phyloP scores from a whole-genome alignment of 2,797 vertebrate genomes.

The Poecilia gillii region DNA sequence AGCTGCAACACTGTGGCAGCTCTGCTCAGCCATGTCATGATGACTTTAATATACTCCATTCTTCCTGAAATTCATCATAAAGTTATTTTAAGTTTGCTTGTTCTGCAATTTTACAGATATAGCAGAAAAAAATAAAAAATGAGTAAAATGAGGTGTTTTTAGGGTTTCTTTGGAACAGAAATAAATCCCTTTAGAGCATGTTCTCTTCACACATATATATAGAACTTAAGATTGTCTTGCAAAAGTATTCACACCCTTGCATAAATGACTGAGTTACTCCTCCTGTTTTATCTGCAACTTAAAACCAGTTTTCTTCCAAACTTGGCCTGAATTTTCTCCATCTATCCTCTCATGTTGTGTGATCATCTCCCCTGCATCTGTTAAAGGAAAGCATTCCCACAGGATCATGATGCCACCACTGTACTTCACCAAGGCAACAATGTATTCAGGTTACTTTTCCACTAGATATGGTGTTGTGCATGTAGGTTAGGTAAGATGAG shows the following conservation, averaged over 20 bases:
- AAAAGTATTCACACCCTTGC: not conserved
- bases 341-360: not conserved
- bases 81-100: not conserved
- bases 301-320: not conserved
- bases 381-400: not conserved
- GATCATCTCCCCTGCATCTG: not conserved
- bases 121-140: not conserved
- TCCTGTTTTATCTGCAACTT: not conserved
- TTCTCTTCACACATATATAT: not conserved
- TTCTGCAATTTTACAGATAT: not conserved
- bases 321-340: not conserved
- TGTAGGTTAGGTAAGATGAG: not conserved
- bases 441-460: not conserved
- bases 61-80: not conserved
- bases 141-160: not conserved
- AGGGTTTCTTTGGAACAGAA: not conserved
- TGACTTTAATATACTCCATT: not conserved
- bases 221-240: not conserved
- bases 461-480: not conserved
- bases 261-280: not conserved
- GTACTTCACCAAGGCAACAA: not conserved
- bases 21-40: not conserved
- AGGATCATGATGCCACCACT: not conserved
- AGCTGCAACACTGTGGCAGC: slow-evolving; percentile 5
- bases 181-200: not conserved